phyloP scores from a whole-genome alignment of 2,797 vertebrate species.

The Onychomys leucogaster region DNA sequence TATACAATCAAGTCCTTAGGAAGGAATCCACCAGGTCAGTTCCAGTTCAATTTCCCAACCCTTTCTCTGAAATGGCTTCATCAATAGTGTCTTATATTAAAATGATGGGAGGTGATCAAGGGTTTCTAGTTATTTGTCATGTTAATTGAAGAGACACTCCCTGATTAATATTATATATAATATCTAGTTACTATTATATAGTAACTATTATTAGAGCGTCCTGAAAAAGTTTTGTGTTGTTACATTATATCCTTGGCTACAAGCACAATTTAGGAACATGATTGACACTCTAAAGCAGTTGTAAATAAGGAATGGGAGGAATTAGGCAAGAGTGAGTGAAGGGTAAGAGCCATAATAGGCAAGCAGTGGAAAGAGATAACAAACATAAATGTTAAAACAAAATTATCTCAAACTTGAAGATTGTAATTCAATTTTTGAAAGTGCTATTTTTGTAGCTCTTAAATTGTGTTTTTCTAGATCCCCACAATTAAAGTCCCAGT shows the following conservation, averaged over 20 bases:
- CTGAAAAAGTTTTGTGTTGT: not conserved
- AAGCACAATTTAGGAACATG: not conserved
- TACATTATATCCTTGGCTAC: not conserved
- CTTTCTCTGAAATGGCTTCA: not conserved
- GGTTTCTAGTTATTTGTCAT: not conserved
- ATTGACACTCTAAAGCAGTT: not conserved
- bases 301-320: not conserved
- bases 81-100: not conserved
- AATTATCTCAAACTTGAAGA: not conserved
- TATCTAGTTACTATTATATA: not conserved
- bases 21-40: not conserved
- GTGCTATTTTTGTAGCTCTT: slow-evolving; percentile 2
- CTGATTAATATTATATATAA: not conserved
- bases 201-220: not conserved
- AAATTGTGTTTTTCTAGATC: not conserved
- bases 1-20: not conserved
- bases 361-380: not conserved
- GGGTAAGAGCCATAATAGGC: not conserved
- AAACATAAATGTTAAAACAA: not conserved
- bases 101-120: not conserved
- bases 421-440: not conserved
- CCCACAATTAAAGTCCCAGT: slow-evolving; percentile 51
- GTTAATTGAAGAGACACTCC: not conserved
- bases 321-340: not conserved
- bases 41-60: not conserved